Evolutionary conservation across 2,113 vertebrate species (phyloP).

Genomic region (Oplegnathus fasciatus): DNA sequence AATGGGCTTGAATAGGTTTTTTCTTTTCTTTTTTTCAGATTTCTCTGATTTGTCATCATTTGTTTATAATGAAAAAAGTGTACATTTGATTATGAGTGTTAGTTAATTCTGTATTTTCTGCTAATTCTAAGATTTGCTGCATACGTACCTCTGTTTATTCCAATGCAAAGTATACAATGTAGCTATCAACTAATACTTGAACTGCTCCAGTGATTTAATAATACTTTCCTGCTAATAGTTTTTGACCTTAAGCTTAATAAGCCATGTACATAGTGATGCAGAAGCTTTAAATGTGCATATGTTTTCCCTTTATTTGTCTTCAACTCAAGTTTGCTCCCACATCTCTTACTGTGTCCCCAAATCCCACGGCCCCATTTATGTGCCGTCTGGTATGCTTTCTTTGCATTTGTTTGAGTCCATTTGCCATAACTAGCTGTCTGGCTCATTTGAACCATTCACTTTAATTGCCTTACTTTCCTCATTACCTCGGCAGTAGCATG

Average conservation of each 20-base stretch:
- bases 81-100: not conserved
- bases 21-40: not conserved
- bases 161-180: not conserved
- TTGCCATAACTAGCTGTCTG: constrained; percentile 53
- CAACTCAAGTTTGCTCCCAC: not conserved
- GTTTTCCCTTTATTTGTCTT: not conserved
- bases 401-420: constrained; percentile 59
- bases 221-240: not conserved
- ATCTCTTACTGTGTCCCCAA: not conserved
- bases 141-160: not conserved
- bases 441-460: constrained; percentile 60
- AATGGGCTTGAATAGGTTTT: not conserved
- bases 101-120: not conserved
- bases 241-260: constrained; percentile 17
- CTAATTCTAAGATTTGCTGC: not conserved
- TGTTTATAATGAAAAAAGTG: not conserved
- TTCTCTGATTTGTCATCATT: not conserved
- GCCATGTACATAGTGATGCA: not conserved
- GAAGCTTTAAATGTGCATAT: constrained; percentile 11
- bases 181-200: not conserved
- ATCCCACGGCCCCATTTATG: constrained; percentile 26
- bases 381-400: constrained; percentile 39
- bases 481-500: constrained; percentile 46
- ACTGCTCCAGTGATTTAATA: constrained; percentile 14
- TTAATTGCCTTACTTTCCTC: constrained; percentile 60